Evolutionary conservation across 2,888 invertebrate species (phyloP).

Genomic region (Azorinus chamasolen): DNA sequence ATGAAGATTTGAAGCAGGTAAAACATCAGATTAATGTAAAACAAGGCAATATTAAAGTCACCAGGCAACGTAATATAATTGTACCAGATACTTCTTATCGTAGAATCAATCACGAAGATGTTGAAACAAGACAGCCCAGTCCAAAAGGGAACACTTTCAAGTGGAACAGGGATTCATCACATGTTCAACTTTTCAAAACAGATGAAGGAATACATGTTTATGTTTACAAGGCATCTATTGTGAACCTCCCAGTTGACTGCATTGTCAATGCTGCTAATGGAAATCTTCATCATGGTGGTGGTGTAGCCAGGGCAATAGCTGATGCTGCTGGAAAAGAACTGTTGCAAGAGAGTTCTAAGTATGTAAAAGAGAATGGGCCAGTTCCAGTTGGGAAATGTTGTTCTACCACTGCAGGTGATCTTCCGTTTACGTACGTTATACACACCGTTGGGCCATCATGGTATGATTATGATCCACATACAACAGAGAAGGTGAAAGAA

Average conservation of each 20-base stretch:
- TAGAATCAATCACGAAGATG: neutral
- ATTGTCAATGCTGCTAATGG: slow-evolving; percentile 59
- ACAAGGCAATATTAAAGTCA: neutral
- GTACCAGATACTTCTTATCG: neutral
- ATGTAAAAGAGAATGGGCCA: slow-evolving; percentile 19
- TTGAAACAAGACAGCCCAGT: neutral
- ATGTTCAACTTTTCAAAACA: slow-evolving; percentile 13
- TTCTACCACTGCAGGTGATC: slow-evolving; percentile 53
- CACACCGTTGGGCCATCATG: slow-evolving; percentile 64
- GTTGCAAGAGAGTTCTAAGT: slow-evolving; percentile 22
- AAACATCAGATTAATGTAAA: slow-evolving; percentile 11
- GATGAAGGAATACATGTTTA: slow-evolving; percentile 12
- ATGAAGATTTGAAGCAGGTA: neutral
- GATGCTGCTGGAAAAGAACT: slow-evolving; percentile 41
- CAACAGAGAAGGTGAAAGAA: slow-evolving; percentile 2
- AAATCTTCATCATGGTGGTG: slow-evolving; percentile 30
- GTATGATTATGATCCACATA: slow-evolving; percentile 37
- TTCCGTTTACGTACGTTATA: slow-evolving; percentile 47
- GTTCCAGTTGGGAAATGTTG: slow-evolving; percentile 33
- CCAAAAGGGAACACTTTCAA: neutral
- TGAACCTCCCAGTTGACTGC: slow-evolving; percentile 39
- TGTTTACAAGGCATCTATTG: slow-evolving; percentile 32
- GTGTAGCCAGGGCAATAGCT: slow-evolving; percentile 42
- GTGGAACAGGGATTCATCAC: slow-evolving; percentile 5
- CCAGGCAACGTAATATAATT: neutral